Conservation (phyloP, 2,113 vertebrate genomes). For the Pipa parva region DNA sequence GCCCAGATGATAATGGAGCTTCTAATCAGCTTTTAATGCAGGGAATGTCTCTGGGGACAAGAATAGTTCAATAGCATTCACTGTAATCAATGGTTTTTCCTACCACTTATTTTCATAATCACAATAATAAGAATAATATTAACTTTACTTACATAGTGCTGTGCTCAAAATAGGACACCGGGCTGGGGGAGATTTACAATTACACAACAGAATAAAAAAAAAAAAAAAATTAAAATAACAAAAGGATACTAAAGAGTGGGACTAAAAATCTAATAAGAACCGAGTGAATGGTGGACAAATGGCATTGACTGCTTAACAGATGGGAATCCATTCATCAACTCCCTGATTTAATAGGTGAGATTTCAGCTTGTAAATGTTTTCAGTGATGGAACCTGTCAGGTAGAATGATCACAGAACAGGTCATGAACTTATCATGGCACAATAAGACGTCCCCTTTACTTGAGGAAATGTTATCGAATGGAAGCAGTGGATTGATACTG, state of each 20-base stretch:
- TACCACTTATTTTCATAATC: not conserved
- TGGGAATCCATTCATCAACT: not conserved
- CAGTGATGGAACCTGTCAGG: not conserved
- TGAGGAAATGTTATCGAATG: too few relatives aligned
- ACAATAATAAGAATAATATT: not conserved
- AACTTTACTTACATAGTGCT: not conserved
- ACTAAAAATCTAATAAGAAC: not conserved
- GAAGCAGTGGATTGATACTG: too few relatives aligned
- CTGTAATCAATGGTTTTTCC: not conserved
- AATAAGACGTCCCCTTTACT: too few relatives aligned
- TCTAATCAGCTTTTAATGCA: not conserved
- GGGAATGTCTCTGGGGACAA: not conserved
- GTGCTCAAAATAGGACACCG: not conserved
- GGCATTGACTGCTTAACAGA: not conserved
- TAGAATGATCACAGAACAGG: too few relatives aligned
- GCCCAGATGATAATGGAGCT: not conserved
- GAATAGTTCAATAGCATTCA: conserved; percentile 1
- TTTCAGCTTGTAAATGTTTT: too few relatives aligned
- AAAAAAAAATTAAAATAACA: not conserved
- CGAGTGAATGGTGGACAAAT: not conserved
- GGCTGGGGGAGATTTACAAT: not conserved
- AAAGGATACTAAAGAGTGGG: not conserved
- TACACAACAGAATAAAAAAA: not conserved
- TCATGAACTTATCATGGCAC: too few relatives aligned
- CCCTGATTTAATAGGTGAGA: not conserved